Conservation (phyloP, 2,113 vertebrate genomes). For the Rhadina sibilatrix region DNA sequence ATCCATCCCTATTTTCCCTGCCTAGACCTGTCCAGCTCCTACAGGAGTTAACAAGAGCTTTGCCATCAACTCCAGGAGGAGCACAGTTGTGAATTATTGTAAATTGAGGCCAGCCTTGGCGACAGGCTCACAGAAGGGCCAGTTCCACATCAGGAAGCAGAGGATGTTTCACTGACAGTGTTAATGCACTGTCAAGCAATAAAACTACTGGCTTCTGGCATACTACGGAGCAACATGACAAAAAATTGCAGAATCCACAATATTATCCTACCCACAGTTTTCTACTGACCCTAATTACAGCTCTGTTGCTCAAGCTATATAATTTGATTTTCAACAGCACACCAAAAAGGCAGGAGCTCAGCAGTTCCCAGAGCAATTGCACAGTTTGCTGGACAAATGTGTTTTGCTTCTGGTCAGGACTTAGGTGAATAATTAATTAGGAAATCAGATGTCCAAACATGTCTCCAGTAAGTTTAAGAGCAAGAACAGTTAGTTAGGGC, state of each 20-base stretch:
- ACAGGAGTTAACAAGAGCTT: not conserved
- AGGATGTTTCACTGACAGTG: not conserved
- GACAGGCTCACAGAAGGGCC: not conserved
- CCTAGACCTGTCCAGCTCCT: not conserved
- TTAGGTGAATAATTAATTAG: constrained; percentile 19
- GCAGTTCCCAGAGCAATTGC: constrained; percentile 7
- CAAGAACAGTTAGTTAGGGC: not conserved
- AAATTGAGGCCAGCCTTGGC: not conserved
- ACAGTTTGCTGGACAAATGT: constrained; percentile 35
- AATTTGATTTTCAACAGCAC: constrained; percentile 52
- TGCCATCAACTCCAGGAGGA: not conserved
- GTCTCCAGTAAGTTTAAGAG: not conserved
- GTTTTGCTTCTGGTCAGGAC: not conserved
- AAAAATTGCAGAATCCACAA: constrained; percentile 42
- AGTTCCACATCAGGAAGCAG: not conserved
- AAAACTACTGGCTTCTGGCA: not conserved
- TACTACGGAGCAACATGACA: constrained; percentile 5
- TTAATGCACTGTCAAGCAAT: not conserved
- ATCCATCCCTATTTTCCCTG: not conserved
- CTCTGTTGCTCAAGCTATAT: constrained; percentile 49
- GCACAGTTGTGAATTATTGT: not conserved
- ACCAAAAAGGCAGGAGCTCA: constrained; percentile 38
- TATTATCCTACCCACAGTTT: constrained; percentile 20
- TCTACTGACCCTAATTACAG: constrained; percentile 48
- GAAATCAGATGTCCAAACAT: not conserved